Evolutionary conservation across 2,888 invertebrate genomes (phyloP), one percentile per base, ranked within the genome.

Genomic region (Scaeva pyrastri): DNA sequence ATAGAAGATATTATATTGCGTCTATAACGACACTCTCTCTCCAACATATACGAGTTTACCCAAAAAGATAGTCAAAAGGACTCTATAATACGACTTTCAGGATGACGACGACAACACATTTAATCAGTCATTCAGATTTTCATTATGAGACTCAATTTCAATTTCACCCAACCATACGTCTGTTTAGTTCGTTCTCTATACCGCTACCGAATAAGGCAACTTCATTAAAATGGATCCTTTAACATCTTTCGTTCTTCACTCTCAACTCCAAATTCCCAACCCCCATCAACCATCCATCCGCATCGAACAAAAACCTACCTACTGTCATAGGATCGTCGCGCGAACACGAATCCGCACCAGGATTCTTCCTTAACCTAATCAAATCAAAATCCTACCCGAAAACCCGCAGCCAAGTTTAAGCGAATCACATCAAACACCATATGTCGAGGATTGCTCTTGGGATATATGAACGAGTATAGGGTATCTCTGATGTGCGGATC

Each of bases 51-150:
- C n/a, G n/a, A n/a, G n/a, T 48, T 48, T 16, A 2, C 3, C 14
- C 52, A 64, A 45, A 45, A 45, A 45, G 16, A 64, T 45, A 64
- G 26, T 64, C 26, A 68, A 52, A 68, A 52, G 52, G 50, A 68
- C 68, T 68, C 39, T 52, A 68, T 52, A 52, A 68, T 52, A 60
- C 19, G 41, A 72, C 68, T 68, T n/a, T 68, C 68, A 68, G 39
- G 60, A 45, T 41, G 73, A 86, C 74, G 82, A 86, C 74, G 82
- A 82, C 86, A 81, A 82, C 82, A 85, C 85, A 85, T 85, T 85
- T 85, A 85, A 85, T 85, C 85, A 86, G 86, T 82, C 86, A 86
- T 86, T 86, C 82, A 86, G 86, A 86, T 86, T 86, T 86, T 86
- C 86, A 86, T 86, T 86, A 86, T 78, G 86, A 58, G 82, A 82